These are phyloP conservation scores for Noctua fimbriata DNA, from an alignment of 2,888 invertebrate species.

Conservation along the genomic window DNA sequence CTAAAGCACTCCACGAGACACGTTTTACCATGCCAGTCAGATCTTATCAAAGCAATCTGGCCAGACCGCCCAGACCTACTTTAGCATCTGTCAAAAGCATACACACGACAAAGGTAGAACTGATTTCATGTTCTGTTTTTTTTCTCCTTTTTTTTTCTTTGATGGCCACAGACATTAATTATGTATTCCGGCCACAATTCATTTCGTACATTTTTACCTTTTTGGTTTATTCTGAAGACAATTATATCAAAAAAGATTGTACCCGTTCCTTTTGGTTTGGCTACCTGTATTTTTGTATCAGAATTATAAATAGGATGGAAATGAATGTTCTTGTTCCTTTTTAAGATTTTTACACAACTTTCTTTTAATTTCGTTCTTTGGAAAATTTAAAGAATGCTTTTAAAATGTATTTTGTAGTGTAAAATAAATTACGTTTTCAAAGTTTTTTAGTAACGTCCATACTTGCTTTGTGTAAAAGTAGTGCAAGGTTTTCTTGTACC, in stretches of 20 bases:
- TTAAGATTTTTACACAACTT: neutral
- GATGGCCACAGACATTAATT: conserved; percentile 50
- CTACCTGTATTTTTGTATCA: conserved; percentile 24
- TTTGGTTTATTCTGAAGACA: conserved; percentile 37
- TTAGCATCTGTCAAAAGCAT: conserved; percentile 58
- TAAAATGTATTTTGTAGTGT: neutral
- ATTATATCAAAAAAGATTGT: conserved; percentile 34
- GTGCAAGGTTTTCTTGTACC: neutral
- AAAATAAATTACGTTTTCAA: neutral
- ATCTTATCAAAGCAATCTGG: conserved; percentile 42
- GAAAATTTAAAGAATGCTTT: neutral
- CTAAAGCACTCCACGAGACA: conserved; percentile 21
- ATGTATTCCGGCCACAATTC: conserved; percentile 61
- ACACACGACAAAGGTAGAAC: conserved; percentile 40
- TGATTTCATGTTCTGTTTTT: conserved; percentile 31
- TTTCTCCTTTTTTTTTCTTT: conserved; percentile 44
- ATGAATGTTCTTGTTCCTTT: conserved; percentile 2
- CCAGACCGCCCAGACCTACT: conserved; percentile 36
- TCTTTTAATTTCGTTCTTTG: neutral
- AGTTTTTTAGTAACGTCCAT: neutral
- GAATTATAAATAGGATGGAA: conserved; percentile 10
- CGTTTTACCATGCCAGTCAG: neutral
- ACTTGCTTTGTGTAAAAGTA: conserved; percentile 5
- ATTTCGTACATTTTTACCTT: conserved; percentile 56
- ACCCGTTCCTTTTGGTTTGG: conserved; percentile 15